Conservation (phyloP, 2,888 invertebrate species). For the Romanomermis culicivorax region DNA sequence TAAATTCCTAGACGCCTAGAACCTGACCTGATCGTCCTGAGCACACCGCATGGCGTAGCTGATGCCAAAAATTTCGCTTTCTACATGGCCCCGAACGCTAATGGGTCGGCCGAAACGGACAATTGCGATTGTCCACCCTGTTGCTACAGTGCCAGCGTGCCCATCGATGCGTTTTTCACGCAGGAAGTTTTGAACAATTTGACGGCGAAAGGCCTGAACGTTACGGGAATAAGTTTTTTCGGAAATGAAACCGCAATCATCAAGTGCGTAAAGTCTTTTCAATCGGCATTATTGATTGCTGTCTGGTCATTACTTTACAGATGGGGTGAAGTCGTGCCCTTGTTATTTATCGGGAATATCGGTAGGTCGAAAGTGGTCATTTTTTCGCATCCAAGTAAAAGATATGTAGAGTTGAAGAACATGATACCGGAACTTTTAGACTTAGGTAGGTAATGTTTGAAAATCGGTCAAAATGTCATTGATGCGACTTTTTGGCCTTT, state of each 20-base stretch:
- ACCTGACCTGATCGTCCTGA: slow-evolving; percentile 13
- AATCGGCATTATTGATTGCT: neutral
- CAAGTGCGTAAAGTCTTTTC: slow-evolving; percentile 5
- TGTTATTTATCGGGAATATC: slow-evolving; percentile 11
- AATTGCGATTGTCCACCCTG: slow-evolving; percentile 13
- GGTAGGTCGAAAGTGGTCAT: slow-evolving; percentile 10
- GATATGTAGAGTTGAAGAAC: slow-evolving; percentile 7
- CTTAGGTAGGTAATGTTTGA: slow-evolving; percentile 8
- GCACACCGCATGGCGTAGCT: slow-evolving; percentile 14
- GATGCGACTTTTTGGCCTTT: too few relatives aligned
- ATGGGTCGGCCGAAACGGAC: slow-evolving; percentile 14
- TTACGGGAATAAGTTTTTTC: slow-evolving; percentile 12
- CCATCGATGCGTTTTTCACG: slow-evolving; percentile 8
- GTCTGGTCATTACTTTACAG: slow-evolving; percentile 4
- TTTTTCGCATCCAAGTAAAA: slow-evolving; percentile 11
- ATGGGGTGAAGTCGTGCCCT: slow-evolving; percentile 15
- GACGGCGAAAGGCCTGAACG: slow-evolving; percentile 6
- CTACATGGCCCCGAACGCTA: slow-evolving; percentile 11
- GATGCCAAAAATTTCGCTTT: slow-evolving; percentile 11
- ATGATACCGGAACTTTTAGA: slow-evolving; percentile 13
- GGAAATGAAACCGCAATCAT: slow-evolving; percentile 7
- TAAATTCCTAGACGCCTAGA: too few relatives aligned
- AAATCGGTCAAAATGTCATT: too few relatives aligned
- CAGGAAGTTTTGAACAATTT: slow-evolving; percentile 7
- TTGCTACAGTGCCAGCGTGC: slow-evolving; percentile 12